Conservation (phyloP, 1,140 invertebrate genomes). For the Amphibalanus amphitrite region DNA sequence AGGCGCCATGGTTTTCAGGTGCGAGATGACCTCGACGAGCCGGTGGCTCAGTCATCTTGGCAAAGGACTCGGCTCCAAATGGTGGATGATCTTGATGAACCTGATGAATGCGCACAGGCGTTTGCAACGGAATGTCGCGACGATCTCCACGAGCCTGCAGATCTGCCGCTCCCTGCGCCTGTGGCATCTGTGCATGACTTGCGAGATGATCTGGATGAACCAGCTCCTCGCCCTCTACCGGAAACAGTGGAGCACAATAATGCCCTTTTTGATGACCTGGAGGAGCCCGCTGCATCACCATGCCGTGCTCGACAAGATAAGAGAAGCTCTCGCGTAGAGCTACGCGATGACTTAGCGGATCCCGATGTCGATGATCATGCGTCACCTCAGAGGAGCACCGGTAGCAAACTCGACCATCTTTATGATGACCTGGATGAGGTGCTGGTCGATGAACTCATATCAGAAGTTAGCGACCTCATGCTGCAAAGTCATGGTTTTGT, state of each 20-base stretch:
- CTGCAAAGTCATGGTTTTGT: not conserved
- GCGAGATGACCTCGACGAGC: not conserved
- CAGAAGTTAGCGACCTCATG: not conserved
- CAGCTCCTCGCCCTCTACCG: not conserved
- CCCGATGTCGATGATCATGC: not conserved
- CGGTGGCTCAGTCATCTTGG: not conserved
- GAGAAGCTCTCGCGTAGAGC: not conserved
- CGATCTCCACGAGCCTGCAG: no score
- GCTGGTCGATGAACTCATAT: not conserved
- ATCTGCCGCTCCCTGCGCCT: no score
- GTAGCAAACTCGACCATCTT: conserved; percentile 8
- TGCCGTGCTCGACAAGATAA: not conserved
- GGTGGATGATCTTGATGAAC: not conserved
- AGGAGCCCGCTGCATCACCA: not conserved
- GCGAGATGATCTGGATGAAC: not conserved
- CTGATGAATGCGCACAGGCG: not conserved
- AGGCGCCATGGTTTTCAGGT: not conserved
- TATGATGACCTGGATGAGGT: not conserved
- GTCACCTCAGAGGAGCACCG: not conserved
- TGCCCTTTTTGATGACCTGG: not conserved
- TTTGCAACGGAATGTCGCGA: no score
- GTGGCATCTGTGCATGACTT: not conserved
- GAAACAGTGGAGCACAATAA: not conserved
- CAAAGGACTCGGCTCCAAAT: not conserved
- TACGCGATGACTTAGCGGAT: not conserved